phyloP scores from a whole-genome alignment of 2,113 vertebrate species.

The Spea multiplicata region DNA sequence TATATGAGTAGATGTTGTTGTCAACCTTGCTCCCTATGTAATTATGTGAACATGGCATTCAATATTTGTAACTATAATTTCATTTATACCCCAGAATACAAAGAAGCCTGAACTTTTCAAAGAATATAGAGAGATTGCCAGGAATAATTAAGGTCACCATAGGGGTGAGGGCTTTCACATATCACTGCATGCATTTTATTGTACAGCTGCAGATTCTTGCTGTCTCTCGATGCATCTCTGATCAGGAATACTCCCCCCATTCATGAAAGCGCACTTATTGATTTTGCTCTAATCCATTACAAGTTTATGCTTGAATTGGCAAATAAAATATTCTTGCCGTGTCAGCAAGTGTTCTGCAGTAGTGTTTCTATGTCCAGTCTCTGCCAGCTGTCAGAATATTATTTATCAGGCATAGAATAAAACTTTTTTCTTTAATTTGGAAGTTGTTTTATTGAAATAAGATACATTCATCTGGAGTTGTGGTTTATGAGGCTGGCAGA shows the following conservation, averaged over 20 bases:
- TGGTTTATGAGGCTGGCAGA: constrained; percentile 40
- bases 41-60: constrained; percentile 27
- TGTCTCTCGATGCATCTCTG: constrained; percentile 29
- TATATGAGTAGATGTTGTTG: constrained; percentile 13
- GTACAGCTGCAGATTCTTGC: constrained; percentile 16
- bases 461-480: constrained; percentile 23
- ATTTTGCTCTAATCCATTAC: constrained; percentile 44
- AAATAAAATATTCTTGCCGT: constrained; percentile 47
- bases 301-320: constrained; percentile 44
- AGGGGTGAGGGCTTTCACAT: constrained; percentile 32
- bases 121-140: constrained; percentile 39
- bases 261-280: constrained; percentile 40
- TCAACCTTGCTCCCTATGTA: constrained; percentile 5
- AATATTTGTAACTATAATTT: constrained; percentile 38
- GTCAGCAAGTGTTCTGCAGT: constrained; percentile 26
- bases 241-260: constrained; percentile 25
- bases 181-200: constrained; percentile 34
- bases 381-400: constrained; percentile 44
- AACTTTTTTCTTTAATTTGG: constrained; percentile 13
- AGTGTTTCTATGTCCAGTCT: constrained; percentile 9
- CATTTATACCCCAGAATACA: constrained; percentile 29
- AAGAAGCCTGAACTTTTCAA: constrained; percentile 43
- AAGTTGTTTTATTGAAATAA: constrained; percentile 34
- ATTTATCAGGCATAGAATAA: constrained; percentile 38
- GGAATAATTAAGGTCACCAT: constrained; percentile 36